These are phyloP conservation scores for Plagiodera versicolora DNA, from an alignment of 2,888 invertebrate species.

Conservation along the genomic window DNA sequence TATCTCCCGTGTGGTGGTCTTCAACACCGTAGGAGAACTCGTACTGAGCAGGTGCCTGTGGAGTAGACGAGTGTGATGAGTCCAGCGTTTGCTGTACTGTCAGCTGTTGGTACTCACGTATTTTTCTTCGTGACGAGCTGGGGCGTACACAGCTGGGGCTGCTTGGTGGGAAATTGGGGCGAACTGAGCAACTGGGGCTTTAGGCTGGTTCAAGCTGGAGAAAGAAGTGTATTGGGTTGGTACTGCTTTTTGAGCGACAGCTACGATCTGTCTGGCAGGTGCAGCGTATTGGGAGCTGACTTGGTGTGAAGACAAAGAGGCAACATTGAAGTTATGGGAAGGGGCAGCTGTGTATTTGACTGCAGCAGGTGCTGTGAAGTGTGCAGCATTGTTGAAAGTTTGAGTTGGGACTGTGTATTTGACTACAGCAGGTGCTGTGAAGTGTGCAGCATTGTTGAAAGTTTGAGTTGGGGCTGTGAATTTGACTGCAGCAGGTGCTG, in stretches of 20 bases:
- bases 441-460: conserved; percentile 17
- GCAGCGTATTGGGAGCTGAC: conserved; percentile 25
- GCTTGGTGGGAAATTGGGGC: conserved; percentile 11
- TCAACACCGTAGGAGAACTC: conserved; percentile 62
- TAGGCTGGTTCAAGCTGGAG: background rate
- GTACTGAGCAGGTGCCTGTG: conserved; percentile 58
- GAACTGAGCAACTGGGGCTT: background rate
- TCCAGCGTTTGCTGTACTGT: too few relatives aligned
- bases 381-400: conserved; percentile 16
- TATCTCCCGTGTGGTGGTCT: conserved; percentile 61
- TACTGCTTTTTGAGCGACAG: conserved; percentile 1
- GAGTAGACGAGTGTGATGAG: conserved; percentile 25
- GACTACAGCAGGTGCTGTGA: conserved; percentile 10
- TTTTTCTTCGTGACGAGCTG: conserved; percentile 31
- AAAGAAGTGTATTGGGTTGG: background rate
- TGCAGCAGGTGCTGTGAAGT: conserved; percentile 13
- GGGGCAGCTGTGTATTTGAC: conserved; percentile 2
- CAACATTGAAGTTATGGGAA: conserved; percentile 14
- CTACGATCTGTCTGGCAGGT: conserved; percentile 11
- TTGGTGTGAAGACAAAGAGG: conserved; percentile 14
- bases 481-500: conserved; percentile 11
- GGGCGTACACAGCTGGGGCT: conserved; percentile 15
- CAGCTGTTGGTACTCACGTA: conserved; percentile 32
- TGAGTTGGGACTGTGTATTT: conserved; percentile 6
- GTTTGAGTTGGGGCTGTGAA: conserved; percentile 6